These are phyloP conservation scores for Elephantulus edwardii DNA, from an alignment of 2,113 vertebrate genomes.

Conservation along the genomic window DNA sequence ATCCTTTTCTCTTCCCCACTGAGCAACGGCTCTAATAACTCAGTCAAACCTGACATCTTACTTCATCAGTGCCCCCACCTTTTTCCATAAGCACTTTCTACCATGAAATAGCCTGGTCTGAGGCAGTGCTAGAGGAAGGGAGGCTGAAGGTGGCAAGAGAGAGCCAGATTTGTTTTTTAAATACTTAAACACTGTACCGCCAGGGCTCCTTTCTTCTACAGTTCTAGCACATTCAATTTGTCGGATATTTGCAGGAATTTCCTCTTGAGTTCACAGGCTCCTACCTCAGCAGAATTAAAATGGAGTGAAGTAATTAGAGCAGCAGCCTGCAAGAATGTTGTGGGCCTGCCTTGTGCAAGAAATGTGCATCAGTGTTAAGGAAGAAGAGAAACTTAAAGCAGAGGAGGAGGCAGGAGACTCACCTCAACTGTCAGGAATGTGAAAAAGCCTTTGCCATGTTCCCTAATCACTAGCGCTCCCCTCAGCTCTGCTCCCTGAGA, in stretches of 20 bases:
- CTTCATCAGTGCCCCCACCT: background rate
- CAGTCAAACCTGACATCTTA: background rate
- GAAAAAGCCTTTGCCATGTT: background rate
- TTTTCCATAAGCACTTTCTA: background rate
- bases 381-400: constrained; percentile 13
- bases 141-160: constrained; percentile 52
- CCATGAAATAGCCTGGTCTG: background rate
- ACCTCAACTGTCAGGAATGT: background rate
- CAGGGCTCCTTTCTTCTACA: constrained; percentile 46
- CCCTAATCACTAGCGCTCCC: background rate
- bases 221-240: constrained; percentile 71
- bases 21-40: constrained; percentile 27
- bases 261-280: constrained; percentile 75
- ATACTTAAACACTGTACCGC: background rate
- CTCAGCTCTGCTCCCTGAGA: background rate
- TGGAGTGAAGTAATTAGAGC: constrained; percentile 77
- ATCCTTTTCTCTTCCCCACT: background rate
- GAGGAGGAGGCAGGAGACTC: background rate
- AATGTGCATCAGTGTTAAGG: constrained; percentile 64
- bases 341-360: constrained; percentile 42
- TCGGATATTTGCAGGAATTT: constrained; percentile 69
- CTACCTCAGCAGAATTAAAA: constrained; percentile 81
- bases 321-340: constrained; percentile 67
- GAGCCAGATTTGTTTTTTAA: constrained; percentile 69
- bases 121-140: constrained; percentile 13